Evolutionary conservation across 2,888 invertebrate species (phyloP).

Genomic region (Hemistola chrysoprasaria): DNA sequence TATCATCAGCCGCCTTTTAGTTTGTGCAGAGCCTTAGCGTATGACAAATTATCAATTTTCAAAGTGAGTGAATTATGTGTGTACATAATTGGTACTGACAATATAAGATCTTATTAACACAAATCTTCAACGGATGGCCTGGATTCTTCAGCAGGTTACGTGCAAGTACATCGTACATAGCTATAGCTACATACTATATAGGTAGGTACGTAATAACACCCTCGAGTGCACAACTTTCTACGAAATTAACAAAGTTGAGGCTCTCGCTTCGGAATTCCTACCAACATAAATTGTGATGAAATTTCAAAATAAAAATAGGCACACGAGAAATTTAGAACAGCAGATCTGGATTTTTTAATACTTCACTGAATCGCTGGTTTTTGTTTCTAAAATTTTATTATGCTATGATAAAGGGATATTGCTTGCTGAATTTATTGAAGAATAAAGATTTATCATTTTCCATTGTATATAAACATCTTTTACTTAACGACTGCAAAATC

Average conservation of each 20-base stretch:
- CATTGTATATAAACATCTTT: too few species aligned
- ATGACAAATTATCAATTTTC: too few species aligned
- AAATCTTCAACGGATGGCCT: conserved; percentile 19
- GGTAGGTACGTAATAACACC: conserved; percentile 61
- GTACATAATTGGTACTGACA: too few species aligned
- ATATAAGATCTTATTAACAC: neutral
- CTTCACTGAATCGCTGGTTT: too few species aligned
- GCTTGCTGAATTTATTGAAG: too few species aligned
- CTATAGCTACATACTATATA: conserved; percentile 22
- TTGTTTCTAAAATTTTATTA: too few species aligned
- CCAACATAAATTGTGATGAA: conserved; percentile 70
- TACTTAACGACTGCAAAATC: too few species aligned
- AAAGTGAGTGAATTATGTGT: too few species aligned
- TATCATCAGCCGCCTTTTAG: too few species aligned
- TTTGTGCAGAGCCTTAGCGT: too few species aligned
- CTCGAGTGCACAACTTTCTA: conserved; percentile 64
- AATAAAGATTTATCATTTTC: too few species aligned
- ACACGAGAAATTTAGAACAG: conserved; percentile 41
- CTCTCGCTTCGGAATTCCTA: conserved; percentile 55
- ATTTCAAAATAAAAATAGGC: conserved; percentile 70
- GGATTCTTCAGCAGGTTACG: conserved; percentile 15
- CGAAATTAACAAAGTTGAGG: conserved; percentile 75
- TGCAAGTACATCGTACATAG: conserved; percentile 23
- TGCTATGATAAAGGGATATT: too few species aligned
- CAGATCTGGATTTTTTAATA: conserved; percentile 38